These are phyloP conservation scores for Erythrocercus mccallii DNA, from an alignment of 2,113 vertebrate genomes.

Conservation along the genomic window DNA sequence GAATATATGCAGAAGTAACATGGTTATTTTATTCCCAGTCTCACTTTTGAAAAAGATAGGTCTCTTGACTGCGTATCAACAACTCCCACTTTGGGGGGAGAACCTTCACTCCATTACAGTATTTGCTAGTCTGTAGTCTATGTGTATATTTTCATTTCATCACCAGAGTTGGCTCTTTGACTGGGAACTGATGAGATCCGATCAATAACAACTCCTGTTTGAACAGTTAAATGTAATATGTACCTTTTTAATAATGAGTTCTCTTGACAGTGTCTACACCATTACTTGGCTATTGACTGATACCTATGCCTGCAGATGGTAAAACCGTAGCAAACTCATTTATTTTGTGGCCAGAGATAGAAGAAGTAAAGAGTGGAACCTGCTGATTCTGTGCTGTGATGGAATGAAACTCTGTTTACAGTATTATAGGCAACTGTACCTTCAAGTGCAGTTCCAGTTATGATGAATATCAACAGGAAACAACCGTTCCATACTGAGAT, in stretches of 20 bases:
- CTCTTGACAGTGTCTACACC: constrained; percentile 45
- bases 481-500: neutral
- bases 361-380: constrained; percentile 11
- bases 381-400: neutral
- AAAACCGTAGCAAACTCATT: constrained; percentile 41
- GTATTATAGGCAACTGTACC: neutral
- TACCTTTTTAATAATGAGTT: constrained; percentile 60
- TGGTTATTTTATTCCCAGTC: neutral
- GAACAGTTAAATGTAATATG: constrained; percentile 55
- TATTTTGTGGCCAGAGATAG: constrained; percentile 8
- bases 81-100: neutral
- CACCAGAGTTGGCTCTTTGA: constrained; percentile 8
- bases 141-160: neutral
- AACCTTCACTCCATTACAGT: neutral
- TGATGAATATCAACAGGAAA: neutral
- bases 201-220: constrained; percentile 50
- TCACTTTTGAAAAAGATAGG: neutral
- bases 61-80: neutral
- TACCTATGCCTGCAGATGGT: constrained; percentile 40
- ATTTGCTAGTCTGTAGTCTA: neutral
- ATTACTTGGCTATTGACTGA: constrained; percentile 45
- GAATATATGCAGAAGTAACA: neutral
- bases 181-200: constrained; percentile 33
- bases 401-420: neutral
- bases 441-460: neutral